Base-by-base conservation (phyloP, 2,797 vertebrate species). In the Xenentodon cancila region DNA sequence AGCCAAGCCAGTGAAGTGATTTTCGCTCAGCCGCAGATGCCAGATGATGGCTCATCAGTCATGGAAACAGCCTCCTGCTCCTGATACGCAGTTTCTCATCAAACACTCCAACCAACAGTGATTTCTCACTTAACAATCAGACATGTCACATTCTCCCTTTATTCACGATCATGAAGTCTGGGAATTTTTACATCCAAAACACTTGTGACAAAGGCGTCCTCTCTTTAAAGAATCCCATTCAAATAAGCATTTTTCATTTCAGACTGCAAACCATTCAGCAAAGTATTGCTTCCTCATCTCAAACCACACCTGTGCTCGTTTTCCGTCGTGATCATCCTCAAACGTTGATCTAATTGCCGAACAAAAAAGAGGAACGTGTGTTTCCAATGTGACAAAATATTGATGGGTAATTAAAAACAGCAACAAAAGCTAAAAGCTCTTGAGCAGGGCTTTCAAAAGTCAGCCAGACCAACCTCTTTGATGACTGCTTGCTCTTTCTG, bases 181-280 rank as follows among this genome's bases (percentile, higher is more conserved):
- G 37, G 16, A 49, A 65, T 53, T 56, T 0, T 0, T 12, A 75
- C 74, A 81, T 53, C 25, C 32, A 53, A 59, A 73, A 44, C 71
- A 49, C 70, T 79, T 81, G 79, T 80, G 60, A 80, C 82, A 81
- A 78, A 71, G 3, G 30, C 30, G 7, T 32, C 7, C 30, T 32
- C 48, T 66, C 46, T 48, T 70, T 73, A 49, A 59, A 19, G 3
- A 45, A 59, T 47, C 62, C 1, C 54, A 30, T 68, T 71, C 72
- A 80, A 61, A 62, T 25, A 69, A 40, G 55, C 40, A 68, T 62
- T 71, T 66, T 71, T 73, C 61, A 57, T 65, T 74, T 70, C 63
- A 52, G 45, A 63, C 1, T 73, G 44, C 61, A 81, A 81, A 84
- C 66, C 62, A 21, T 52, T 51, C 77, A 72, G 77, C 71, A 73